A percentile compares a stretch with the other conserved stretches of the same genome.
Evolutionary conservation across 2,797 vertebrate genomes (phyloP).

Genomic region (Hyperoplus immaculatus): DNA sequence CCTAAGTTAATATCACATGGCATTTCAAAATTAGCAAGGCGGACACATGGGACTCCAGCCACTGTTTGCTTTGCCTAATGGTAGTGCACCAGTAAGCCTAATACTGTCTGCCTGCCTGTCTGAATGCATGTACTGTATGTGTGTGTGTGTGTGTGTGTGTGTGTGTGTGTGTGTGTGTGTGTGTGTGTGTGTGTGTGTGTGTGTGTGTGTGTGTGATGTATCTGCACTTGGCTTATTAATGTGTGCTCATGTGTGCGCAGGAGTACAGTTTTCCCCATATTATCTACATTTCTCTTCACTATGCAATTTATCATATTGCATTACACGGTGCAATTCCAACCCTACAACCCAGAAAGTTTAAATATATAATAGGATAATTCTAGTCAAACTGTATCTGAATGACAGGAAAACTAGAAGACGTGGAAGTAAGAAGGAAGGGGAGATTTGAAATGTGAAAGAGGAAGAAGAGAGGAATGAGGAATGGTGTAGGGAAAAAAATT

Average conservation of each 20-base stretch:
- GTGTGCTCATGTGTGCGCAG: constrained; percentile 10
- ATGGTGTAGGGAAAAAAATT: not conserved
- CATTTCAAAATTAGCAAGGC: constrained; percentile 67
- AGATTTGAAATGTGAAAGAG: not conserved
- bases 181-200: no score
- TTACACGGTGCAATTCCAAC: constrained; percentile 53
- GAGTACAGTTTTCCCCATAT: not conserved
- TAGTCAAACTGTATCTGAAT: constrained; percentile 30
- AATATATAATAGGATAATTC: constrained; percentile 26
- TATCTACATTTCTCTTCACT: not conserved
- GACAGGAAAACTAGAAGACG: not conserved
- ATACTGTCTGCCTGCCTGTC: constrained; percentile 4
- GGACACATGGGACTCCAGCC: constrained; percentile 55
- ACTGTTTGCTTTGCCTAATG: constrained; percentile 63
- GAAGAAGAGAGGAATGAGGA: not conserved
- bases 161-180: no score
- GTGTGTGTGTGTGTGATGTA: constrained; percentile 7
- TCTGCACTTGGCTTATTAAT: not conserved
- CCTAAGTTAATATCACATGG: constrained; percentile 70
- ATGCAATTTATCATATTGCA: constrained; percentile 63
- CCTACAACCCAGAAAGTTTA: not conserved
- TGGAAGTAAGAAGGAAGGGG: not conserved
- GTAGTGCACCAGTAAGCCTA: constrained; percentile 26
- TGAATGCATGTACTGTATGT: no score
- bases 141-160: no score